These are phyloP conservation scores for Heliconius himera DNA, from an alignment of 1,140 invertebrate species.

Conservation along the genomic window DNA sequence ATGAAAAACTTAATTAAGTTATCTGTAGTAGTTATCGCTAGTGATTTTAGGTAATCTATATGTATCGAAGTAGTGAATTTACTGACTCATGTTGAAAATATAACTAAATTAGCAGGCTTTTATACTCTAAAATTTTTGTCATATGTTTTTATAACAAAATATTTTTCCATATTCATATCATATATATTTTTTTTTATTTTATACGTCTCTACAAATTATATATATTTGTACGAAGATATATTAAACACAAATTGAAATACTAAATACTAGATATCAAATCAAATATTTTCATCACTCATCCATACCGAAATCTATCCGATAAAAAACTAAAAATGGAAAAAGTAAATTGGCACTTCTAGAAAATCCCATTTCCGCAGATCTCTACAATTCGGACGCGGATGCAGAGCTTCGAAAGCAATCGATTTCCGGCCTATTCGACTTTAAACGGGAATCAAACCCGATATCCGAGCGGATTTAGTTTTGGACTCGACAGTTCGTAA, in stretches of 20 bases:
- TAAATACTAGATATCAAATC: background rate
- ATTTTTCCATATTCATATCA: too few relatives aligned
- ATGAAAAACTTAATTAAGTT: too few relatives aligned
- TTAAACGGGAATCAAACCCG: constrained; percentile 77
- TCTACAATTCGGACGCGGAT: constrained; percentile 69
- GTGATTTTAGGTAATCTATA: too few relatives aligned
- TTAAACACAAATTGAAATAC: background rate
- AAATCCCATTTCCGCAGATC: constrained; percentile 39
- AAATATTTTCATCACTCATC: background rate
- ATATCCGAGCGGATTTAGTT: constrained; percentile 76
- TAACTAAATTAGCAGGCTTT: too few relatives aligned
- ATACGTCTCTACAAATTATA: background rate
- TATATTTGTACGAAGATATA: background rate
- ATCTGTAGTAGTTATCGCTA: too few relatives aligned
- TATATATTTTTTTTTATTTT: too few relatives aligned
- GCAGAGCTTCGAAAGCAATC: constrained; percentile 76
- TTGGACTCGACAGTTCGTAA: constrained; percentile 65
- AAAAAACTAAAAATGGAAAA: constrained; percentile 17
- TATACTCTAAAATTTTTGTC: too few relatives aligned
- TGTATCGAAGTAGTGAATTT: too few relatives aligned
- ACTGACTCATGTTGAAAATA: too few relatives aligned
- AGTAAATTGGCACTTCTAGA: constrained; percentile 41
- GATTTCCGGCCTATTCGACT: constrained; percentile 80
- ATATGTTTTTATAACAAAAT: too few relatives aligned
- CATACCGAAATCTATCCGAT: background rate